These are phyloP conservation scores for Gadopsis bispinosus DNA, from an alignment of 2,797 vertebrate species.

Conservation along the genomic window DNA sequence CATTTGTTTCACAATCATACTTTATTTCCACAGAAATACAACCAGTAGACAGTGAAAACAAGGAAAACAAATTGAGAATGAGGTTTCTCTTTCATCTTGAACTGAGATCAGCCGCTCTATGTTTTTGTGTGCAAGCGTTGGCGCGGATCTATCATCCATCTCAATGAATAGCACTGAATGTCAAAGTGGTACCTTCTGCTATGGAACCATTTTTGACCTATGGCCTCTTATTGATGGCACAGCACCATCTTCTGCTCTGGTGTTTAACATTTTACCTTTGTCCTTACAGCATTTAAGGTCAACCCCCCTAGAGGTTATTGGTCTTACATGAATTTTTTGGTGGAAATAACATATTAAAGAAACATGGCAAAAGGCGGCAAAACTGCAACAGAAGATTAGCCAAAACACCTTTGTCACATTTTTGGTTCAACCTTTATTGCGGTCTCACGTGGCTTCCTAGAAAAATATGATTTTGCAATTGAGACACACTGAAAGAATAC, in stretches of 20 bases:
- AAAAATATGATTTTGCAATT: slow-evolving; percentile 26
- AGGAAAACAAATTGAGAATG: slow-evolving; percentile 28
- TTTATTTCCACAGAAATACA: slow-evolving; percentile 71
- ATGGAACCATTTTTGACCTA: background rate
- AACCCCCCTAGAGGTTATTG: background rate
- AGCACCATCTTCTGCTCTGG: background rate
- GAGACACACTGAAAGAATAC: slow-evolving; percentile 22
- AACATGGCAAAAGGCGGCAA: background rate
- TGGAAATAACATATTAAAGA: slow-evolving; percentile 7
- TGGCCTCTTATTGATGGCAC: background rate
- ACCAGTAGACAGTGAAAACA: slow-evolving; percentile 38
- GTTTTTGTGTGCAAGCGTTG: background rate
- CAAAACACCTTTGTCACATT: slow-evolving; percentile 16
- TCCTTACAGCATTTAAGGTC: slow-evolving; percentile 3
- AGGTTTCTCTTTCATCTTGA: slow-evolving; percentile 21
- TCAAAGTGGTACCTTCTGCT: slow-evolving; percentile 7
- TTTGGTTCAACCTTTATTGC: slow-evolving; percentile 48
- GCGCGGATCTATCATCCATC: slow-evolving; percentile 20
- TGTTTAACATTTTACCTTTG: slow-evolving; percentile 3
- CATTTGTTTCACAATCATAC: slow-evolving; percentile 40
- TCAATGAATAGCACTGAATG: slow-evolving; percentile 19
- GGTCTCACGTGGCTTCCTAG: slow-evolving; percentile 30
- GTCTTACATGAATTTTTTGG: background rate
- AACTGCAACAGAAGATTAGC: slow-evolving; percentile 6
- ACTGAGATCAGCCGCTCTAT: slow-evolving; percentile 40